phyloP scores from a whole-genome alignment of 2,888 invertebrate genomes.

The Aplocera efformata region DNA sequence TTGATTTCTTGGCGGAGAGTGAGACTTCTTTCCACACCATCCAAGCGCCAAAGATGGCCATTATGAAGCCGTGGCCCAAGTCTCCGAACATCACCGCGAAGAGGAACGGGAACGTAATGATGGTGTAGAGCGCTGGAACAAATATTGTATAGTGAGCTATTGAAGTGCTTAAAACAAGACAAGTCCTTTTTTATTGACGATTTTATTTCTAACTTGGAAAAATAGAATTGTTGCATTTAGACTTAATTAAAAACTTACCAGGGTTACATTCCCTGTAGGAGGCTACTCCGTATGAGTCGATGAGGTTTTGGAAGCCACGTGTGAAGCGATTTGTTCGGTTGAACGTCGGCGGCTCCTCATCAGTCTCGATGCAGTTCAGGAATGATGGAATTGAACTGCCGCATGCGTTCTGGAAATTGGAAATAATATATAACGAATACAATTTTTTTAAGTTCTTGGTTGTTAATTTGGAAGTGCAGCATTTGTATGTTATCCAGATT shows the following conservation, averaged over 20 bases:
- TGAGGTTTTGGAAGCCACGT: constrained; percentile 93
- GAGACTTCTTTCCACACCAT: constrained; percentile 91
- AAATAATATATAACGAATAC: not conserved
- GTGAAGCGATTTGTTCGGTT: constrained; percentile 96
- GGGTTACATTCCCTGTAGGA: constrained; percentile 96
- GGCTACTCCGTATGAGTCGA: constrained; percentile 96
- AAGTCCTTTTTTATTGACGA: no score
- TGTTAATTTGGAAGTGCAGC: no score
- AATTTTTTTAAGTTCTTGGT: no score
- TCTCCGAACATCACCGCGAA: constrained; percentile 99
- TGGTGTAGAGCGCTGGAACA: constrained; percentile 88
- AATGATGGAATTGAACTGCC: constrained; percentile 96
- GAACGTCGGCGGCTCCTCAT: constrained; percentile 93
- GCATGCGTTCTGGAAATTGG: constrained; percentile 77
- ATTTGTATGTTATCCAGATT: no score
- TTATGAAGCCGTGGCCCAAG: constrained; percentile 92
- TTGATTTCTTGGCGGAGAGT: constrained; percentile 84
- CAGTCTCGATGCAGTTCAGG: constrained; percentile 91
- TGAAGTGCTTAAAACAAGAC: no score
- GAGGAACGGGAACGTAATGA: constrained; percentile 96
- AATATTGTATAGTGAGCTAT: not conserved
- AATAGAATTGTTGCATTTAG: no score
- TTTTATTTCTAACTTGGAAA: no score
- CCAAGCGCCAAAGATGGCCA: constrained; percentile 89
- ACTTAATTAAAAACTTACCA: constrained; percentile 61